A percentile compares a stretch with the other conserved stretches of the same genome.
Evolutionary conservation across 2,888 invertebrate genomes (phyloP).

Genomic region (Pilophorus perplexus): DNA sequence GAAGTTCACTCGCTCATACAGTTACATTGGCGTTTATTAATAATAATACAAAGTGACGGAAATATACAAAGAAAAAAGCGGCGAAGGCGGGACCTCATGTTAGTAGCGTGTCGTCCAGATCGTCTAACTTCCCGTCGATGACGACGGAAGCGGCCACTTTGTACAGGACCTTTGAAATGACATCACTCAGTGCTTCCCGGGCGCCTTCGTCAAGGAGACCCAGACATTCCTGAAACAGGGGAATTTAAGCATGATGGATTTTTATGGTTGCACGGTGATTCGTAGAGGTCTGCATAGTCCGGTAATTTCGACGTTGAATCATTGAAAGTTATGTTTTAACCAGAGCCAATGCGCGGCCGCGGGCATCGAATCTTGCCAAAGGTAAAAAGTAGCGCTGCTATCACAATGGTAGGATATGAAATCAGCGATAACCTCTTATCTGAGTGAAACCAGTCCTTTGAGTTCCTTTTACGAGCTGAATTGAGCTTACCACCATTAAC

Average conservation of each 20-base stretch:
- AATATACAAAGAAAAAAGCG: constrained; percentile 29
- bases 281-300: too few relatives aligned
- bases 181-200: constrained; percentile 82
- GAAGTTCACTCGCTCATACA: not conserved
- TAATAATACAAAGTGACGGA: constrained; percentile 33
- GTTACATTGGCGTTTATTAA: constrained; percentile 27
- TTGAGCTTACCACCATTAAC: too few relatives aligned
- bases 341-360: too few relatives aligned
- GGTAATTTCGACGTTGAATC: too few relatives aligned
- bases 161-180: constrained; percentile 81
- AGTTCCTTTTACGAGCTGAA: too few relatives aligned
- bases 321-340: too few relatives aligned
- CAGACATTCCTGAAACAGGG: constrained; percentile 51
- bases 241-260: too few relatives aligned
- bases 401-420: not conserved
- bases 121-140: constrained; percentile 82
- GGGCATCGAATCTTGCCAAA: too few relatives aligned
- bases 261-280: too few relatives aligned
- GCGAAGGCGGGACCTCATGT: constrained; percentile 44
- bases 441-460: too few relatives aligned
- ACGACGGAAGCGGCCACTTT: constrained; percentile 65
- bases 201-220: constrained; percentile 80
- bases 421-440: not conserved
- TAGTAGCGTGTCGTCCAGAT: constrained; percentile 81
- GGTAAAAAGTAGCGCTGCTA: too few relatives aligned